phyloP scores from a whole-genome alignment of 2,113 vertebrate species.

The Peromyscus leucopus region DNA sequence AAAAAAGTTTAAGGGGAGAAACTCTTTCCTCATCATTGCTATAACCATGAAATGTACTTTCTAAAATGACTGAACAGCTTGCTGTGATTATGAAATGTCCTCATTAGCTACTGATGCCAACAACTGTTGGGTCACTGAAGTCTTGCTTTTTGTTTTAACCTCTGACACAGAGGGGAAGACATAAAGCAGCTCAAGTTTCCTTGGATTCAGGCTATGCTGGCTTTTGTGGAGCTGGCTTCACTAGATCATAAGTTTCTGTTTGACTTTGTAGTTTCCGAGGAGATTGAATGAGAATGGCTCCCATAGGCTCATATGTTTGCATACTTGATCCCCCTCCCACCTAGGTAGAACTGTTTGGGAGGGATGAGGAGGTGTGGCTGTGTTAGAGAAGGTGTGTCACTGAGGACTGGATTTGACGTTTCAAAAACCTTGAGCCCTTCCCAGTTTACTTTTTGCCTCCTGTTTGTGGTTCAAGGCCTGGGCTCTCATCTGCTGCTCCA shows the following conservation, averaged over 20 bases:
- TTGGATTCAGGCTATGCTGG: conserved; percentile 9
- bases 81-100: not conserved
- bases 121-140: not conserved
- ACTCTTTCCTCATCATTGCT: not conserved
- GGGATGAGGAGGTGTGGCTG: not conserved
- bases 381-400: not conserved
- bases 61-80: not conserved
- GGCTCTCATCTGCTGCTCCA: not conserved
- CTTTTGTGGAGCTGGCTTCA: conserved; percentile 41
- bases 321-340: not conserved
- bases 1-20: not conserved
- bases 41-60: not conserved
- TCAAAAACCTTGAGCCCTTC: not conserved
- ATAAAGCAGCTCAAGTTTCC: not conserved
- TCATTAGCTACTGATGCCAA: not conserved
- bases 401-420: not conserved
- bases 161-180: not conserved
- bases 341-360: not conserved
- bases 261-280: not conserved
- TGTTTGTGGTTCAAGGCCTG: not conserved
- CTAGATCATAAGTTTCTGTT: not conserved
- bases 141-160: conserved; percentile 37
- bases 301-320: not conserved
- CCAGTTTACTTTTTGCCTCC: not conserved
- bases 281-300: not conserved